Conservation (phyloP, 2,797 vertebrate genomes). For the Pyrocephalus nanus region DNA sequence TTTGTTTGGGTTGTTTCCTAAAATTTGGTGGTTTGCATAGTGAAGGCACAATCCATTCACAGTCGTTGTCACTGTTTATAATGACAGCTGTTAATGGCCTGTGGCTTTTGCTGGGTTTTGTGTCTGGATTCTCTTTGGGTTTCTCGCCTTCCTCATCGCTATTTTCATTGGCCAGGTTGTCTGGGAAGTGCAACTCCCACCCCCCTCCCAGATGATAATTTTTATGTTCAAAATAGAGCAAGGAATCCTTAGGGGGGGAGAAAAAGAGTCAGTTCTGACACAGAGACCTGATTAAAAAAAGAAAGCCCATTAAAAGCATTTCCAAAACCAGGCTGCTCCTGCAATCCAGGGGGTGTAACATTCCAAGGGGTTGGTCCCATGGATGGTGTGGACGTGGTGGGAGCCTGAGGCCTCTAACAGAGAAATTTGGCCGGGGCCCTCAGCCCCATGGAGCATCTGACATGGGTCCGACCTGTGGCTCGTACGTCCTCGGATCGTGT, state of each 20-base stretch:
- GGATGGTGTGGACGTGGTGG: neutral
- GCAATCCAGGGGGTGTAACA: neutral
- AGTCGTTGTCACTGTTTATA: neutral
- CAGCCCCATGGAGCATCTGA: slow-evolving; percentile 52
- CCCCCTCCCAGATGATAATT: neutral
- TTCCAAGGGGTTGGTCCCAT: neutral
- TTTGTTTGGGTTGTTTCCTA: neutral
- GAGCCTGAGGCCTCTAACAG: neutral
- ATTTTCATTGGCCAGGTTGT: slow-evolving; percentile 22
- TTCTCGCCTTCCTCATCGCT: neutral
- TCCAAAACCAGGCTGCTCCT: slow-evolving; percentile 56
- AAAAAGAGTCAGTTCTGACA: slow-evolving; percentile 37
- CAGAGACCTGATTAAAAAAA: slow-evolving; percentile 66
- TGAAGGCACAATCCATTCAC: neutral
- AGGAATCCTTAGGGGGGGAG: slow-evolving; percentile 10
- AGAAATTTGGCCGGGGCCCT: neutral
- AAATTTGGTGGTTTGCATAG: neutral
- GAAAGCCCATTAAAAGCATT: slow-evolving; percentile 43
- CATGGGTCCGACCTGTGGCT: slow-evolving; percentile 28
- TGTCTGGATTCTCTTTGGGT: neutral
- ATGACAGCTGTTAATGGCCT: neutral
- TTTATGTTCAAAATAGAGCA: slow-evolving; percentile 60
- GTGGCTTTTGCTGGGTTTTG: neutral
- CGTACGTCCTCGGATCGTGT: neutral
- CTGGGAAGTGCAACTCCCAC: slow-evolving; percentile 2